Evolutionary conservation across 2,888 invertebrate genomes (phyloP).

Genomic region (Bimastos eiseni): DNA sequence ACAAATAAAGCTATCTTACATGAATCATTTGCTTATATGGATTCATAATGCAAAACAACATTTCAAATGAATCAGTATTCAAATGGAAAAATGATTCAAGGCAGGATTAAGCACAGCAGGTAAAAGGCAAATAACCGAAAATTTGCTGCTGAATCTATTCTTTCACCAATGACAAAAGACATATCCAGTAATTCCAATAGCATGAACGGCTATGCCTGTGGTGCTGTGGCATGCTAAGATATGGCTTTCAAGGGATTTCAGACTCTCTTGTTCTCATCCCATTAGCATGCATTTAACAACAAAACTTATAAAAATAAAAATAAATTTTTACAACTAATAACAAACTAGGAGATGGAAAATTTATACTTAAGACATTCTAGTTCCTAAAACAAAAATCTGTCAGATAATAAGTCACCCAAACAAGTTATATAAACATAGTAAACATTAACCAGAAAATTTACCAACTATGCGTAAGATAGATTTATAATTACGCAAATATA

Average conservation of each 20-base stretch:
- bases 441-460: background rate
- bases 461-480: background rate
- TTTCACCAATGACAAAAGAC: background rate
- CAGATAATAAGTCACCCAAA: background rate
- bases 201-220: too few species aligned
- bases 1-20: background rate
- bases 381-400: conserved; percentile 1
- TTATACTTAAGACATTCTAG: background rate
- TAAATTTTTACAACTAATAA: background rate
- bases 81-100: background rate
- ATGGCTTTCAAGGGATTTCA: too few species aligned
- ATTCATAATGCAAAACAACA: background rate
- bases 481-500: background rate
- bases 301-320: background rate
- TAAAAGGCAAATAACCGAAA: background rate
- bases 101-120: background rate
- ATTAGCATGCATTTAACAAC: too few species aligned
- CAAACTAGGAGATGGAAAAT: background rate
- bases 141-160: too few species aligned
- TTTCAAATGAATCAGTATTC: background rate
- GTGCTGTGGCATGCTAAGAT: too few species aligned
- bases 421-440: background rate
- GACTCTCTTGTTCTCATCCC: too few species aligned
- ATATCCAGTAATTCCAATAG: background rate
- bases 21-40: background rate